Conservation (phyloP, 2,113 vertebrate genomes). For the Muntiacus muntjak region DNA sequence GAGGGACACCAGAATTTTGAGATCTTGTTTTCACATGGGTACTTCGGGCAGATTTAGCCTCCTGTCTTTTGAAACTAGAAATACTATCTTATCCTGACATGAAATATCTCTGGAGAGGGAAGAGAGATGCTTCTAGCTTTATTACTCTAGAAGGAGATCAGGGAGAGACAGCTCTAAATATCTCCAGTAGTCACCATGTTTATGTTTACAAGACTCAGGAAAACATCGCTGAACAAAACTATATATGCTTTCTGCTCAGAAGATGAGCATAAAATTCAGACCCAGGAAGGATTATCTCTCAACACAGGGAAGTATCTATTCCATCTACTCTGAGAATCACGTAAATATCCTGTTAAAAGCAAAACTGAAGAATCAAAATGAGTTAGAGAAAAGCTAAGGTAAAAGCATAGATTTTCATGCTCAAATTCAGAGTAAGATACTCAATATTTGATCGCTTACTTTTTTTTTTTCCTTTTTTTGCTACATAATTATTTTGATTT, state of each 20-base stretch:
- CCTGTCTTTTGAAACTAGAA: neutral
- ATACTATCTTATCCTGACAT: neutral
- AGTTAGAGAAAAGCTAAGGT: neutral
- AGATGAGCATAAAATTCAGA: neutral
- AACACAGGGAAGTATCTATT: rapidly evolving
- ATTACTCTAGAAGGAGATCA: neutral
- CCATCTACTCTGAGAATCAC: neutral
- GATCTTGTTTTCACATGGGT: neutral
- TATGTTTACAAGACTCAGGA: neutral
- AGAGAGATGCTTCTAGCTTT: neutral
- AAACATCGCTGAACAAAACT: neutral
- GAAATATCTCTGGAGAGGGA: neutral
- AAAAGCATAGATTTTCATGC: neutral
- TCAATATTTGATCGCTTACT: neutral
- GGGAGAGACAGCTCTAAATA: neutral
- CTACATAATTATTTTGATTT: neutral
- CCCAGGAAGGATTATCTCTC: neutral
- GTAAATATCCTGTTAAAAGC: neutral
- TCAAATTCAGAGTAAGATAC: neutral
- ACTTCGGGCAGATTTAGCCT: neutral
- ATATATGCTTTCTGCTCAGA: neutral
- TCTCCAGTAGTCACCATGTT: neutral
- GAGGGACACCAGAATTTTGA: neutral
- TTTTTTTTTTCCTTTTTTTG: neutral
- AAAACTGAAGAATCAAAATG: neutral